A percentile compares a stretch with the other conserved stretches of the same genome.
These are phyloP conservation scores for Murina feae DNA, from an alignment of 2,113 vertebrate species.

Conservation along the genomic window DNA sequence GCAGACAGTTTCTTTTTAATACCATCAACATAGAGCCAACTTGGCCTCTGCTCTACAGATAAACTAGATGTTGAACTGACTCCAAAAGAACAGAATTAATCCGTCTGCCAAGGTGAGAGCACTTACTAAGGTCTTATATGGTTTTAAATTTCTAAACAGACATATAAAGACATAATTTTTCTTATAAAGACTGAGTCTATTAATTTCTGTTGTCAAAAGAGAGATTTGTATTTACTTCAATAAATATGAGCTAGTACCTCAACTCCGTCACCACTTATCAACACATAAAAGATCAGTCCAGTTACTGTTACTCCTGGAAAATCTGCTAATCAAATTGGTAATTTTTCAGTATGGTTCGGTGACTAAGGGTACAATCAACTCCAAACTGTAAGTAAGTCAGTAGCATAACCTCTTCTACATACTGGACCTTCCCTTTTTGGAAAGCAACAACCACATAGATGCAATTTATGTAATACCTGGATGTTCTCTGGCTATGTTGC, in stretches of 20 bases:
- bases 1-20: not conserved
- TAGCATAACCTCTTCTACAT: not conserved
- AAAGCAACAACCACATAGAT: not conserved
- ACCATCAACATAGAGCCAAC: not conserved
- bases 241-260: not conserved
- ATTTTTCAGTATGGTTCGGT: not conserved
- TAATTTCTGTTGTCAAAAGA: not conserved
- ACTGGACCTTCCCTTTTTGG: not conserved
- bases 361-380: not conserved
- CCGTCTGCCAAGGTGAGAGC: not conserved
- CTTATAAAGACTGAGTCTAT: not conserved
- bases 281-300: not conserved
- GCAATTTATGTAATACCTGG: not conserved
- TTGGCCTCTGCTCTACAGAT: not conserved
- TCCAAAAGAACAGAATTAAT: conserved; percentile 17
- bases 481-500: not conserved
- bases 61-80: not conserved
- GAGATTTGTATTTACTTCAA: not conserved
- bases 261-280: not conserved
- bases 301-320: not conserved
- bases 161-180: not conserved
- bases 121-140: not conserved
- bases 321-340: conserved; percentile 26
- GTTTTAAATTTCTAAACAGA: conserved; percentile 21
- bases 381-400: not conserved